Evolutionary conservation across 2,888 invertebrate species (phyloP), one percentile per base, ranked within the genome.

Genomic region (Eurytoma californica): DNA sequence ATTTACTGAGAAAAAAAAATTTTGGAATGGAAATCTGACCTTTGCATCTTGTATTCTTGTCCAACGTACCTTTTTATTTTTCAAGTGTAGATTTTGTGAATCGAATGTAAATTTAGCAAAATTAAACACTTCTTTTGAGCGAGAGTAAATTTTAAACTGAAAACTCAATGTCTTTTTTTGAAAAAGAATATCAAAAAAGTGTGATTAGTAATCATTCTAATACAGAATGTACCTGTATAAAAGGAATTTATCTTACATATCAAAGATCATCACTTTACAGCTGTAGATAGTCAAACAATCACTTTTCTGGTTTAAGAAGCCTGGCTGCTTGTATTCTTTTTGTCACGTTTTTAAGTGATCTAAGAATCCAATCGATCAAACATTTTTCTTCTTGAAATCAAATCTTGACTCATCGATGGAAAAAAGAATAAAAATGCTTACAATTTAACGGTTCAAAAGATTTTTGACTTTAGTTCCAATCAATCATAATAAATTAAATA

Each of bases 291-390:
- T 72, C 61, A 55, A 73, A 30, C n/a, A 77, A 66, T 72, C 30
- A 20, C 67, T 72, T 61, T 72, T 68, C 78, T 28, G 53, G 67
- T 72, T 67, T 58, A 49, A 53, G 12, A 30, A 28, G 0, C 7
- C 16, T 66, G 18, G 5, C 18, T 60, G 55, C 13, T 39, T 9
- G 0, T 0, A 67, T 55, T 69, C 60, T 69, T 76, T 69, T 5
- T 58, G 28, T 18, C 47, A 28, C 39, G 3, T 16, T 13, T n/a
- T 28, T 24, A 24, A 30, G 20, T 73, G 72, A 68, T 20, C 63
- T 55, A 68, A 61, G 61, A 73, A 67, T n/a, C 20, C 57, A 61
- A 73, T 78, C 78, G 57, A 72, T 66, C 61, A 78, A 39, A 61
- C 13, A 16, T 53, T 53, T 28, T 72, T 30, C 24, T 24, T 24